phyloP scores from a whole-genome alignment of 2,797 vertebrate genomes.

The Sebastes cheni region DNA sequence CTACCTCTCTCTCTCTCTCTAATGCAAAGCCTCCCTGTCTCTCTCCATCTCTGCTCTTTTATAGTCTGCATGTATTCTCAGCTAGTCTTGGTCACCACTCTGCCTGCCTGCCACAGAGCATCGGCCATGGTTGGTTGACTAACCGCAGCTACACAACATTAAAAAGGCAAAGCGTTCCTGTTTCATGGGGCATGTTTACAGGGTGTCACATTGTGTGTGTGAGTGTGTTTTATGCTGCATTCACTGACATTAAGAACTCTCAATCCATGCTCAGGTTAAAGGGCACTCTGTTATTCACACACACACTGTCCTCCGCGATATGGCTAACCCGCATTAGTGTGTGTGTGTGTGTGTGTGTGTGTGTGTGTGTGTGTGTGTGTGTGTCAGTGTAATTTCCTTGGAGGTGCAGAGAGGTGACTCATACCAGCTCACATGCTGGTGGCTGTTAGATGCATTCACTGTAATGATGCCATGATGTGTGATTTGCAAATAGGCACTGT shows the following conservation, averaged over 20 bases:
- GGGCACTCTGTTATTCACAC: slow-evolving; percentile 35
- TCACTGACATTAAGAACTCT: slow-evolving; percentile 36
- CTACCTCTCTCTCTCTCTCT: slow-evolving; percentile 4
- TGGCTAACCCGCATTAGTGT: slow-evolving; percentile 27
- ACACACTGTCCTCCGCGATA: slow-evolving; percentile 20
- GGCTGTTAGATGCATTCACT: slow-evolving; percentile 39
- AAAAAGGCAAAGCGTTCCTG: slow-evolving; percentile 48
- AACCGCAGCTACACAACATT: slow-evolving; percentile 55
- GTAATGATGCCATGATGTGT: slow-evolving; percentile 52
- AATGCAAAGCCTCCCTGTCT: background rate
- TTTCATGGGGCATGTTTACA: slow-evolving; percentile 43
- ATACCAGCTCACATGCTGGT: slow-evolving; percentile 52
- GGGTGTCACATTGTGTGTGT: slow-evolving; percentile 24
- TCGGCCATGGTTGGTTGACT: slow-evolving; percentile 62
- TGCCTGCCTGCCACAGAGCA: slow-evolving; percentile 61
- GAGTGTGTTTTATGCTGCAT: slow-evolving; percentile 10
- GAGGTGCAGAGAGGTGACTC: slow-evolving; percentile 72
- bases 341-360: slow-evolving; percentile 12
- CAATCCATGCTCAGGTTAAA: slow-evolving; percentile 43
- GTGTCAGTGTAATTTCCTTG: slow-evolving; percentile 54
- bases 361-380: slow-evolving; percentile 27
- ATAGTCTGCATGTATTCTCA: slow-evolving; percentile 49
- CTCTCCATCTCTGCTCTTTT: slow-evolving; percentile 42
- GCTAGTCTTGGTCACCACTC: slow-evolving; percentile 58
- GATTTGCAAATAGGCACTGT: slow-evolving; percentile 56